Conservation (phyloP, 1,140 invertebrate species). For the Zaprionus kolodkinae region DNA sequence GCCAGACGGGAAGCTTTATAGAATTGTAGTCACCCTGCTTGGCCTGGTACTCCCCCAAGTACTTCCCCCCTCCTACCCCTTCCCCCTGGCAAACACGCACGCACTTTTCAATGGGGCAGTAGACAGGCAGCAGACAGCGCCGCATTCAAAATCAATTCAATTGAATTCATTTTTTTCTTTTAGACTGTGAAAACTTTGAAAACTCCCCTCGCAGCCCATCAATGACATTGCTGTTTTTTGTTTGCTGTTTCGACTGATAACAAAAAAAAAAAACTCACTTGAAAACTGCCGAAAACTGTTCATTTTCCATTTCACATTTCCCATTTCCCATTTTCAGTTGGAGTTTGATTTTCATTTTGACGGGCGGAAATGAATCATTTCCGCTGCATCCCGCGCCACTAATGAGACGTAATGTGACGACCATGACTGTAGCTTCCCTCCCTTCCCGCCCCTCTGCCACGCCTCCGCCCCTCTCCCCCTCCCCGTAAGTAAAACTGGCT, state of each 20-base stretch:
- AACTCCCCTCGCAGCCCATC: conserved; percentile 8
- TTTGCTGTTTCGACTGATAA: conserved; percentile 23
- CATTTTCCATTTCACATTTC: conserved; percentile 53
- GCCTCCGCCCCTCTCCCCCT: no score
- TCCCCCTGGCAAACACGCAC: conserved; percentile 30
- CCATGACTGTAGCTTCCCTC: conserved; percentile 51
- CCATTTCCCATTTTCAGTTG: conserved; percentile 50
- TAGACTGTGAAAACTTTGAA: neutral
- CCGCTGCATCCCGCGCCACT: conserved; percentile 65
- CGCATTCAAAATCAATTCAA: conserved; percentile 81
- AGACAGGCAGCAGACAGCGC: conserved; percentile 66
- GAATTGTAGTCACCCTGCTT: conserved; percentile 19
- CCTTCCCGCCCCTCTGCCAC: no score
- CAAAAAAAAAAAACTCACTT: conserved; percentile 46
- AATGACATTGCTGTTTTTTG: conserved; percentile 40
- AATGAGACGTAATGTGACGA: conserved; percentile 79
- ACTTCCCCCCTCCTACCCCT: neutral
- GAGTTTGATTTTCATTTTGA: conserved; percentile 57
- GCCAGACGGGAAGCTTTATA: conserved; percentile 45
- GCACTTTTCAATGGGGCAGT: conserved; percentile 75
- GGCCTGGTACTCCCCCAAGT: neutral
- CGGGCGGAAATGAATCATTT: conserved; percentile 76
- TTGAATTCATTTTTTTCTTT: conserved; percentile 67
- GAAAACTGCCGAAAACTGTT: conserved; percentile 61
- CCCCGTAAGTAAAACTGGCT: neutral